A percentile compares a stretch with the other conserved stretches of the same genome.
Evolutionary conservation across 2,797 vertebrate genomes (phyloP).

Genomic region (Mormyrus proboscirostris): DNA sequence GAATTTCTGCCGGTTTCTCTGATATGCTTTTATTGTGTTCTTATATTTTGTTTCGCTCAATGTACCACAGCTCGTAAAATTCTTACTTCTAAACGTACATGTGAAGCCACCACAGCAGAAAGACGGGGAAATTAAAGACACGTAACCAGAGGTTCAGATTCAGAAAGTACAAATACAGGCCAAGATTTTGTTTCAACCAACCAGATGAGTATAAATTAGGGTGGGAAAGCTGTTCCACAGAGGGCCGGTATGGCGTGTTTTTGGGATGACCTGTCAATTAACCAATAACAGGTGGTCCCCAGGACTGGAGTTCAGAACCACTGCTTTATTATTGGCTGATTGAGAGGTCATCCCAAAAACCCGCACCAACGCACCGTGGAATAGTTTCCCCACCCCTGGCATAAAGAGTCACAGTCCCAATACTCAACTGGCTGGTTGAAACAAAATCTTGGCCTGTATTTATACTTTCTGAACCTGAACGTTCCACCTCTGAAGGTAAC

Average conservation of each 20-base stretch:
- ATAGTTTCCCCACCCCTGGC: too few species aligned
- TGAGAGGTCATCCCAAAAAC: too few species aligned
- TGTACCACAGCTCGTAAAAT: not conserved
- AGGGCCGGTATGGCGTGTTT: too few species aligned
- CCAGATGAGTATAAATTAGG: not conserved
- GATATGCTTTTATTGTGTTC: not conserved
- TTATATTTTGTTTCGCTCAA: not conserved
- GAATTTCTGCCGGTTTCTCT: not conserved
- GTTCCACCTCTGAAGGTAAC: not conserved
- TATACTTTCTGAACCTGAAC: not conserved
- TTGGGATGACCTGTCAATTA: too few species aligned
- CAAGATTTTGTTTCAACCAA: not conserved
- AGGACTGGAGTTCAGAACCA: too few species aligned
- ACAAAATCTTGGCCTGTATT: not conserved
- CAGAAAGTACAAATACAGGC: not conserved
- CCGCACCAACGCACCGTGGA: too few species aligned
- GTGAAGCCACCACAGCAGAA: not conserved
- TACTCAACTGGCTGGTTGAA: not conserved
- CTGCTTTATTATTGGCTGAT: too few species aligned
- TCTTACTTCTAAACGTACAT: not conserved
- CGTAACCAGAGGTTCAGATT: not conserved
- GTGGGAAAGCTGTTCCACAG: too few species aligned
- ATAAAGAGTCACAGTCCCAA: not conserved
- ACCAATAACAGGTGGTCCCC: too few species aligned
- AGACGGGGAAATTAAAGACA: not conserved